phyloP scores from a whole-genome alignment of 2,888 invertebrate genomes.

The Podabrus alpinus region DNA sequence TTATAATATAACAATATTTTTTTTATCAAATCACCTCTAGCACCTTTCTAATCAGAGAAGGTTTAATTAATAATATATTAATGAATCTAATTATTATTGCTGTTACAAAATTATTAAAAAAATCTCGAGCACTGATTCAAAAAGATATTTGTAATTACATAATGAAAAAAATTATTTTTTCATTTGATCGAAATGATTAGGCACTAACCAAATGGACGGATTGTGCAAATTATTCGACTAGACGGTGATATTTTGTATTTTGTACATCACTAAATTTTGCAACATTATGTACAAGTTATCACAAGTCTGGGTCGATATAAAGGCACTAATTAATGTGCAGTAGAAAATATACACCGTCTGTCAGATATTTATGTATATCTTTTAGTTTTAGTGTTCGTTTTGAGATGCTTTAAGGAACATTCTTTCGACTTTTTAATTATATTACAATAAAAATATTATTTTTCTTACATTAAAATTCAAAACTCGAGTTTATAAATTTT shows the following conservation, averaged over 20 bases:
- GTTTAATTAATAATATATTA: conserved; percentile 2
- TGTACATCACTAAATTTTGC: conserved; percentile 9
- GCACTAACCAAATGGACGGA: conserved; percentile 45
- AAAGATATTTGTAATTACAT: background rate
- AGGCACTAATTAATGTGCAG: conserved; percentile 24
- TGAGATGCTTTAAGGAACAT: conserved; percentile 23
- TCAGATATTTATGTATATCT: conserved; percentile 15
- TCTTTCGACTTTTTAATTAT: conserved; percentile 5
- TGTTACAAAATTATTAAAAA: background rate
- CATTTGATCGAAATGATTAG: conserved; percentile 17
- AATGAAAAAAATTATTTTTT: background rate
- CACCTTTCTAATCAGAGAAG: conserved; percentile 3
- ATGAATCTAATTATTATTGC: conserved; percentile 5
- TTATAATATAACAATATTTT: conserved; percentile 14
- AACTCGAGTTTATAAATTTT: background rate
- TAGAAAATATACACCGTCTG: conserved; percentile 15
- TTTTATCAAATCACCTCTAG: conserved; percentile 11
- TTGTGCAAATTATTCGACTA: conserved; percentile 32
- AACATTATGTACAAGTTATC: conserved; percentile 19
- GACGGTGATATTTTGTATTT: conserved; percentile 20
- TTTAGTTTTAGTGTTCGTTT: conserved; percentile 13
- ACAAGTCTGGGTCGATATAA: conserved; percentile 19
- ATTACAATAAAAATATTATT: background rate
- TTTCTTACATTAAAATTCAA: conserved; percentile 14
- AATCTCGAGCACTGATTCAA: background rate